Evolutionary conservation across 2,113 vertebrate genomes (phyloP).

Genomic region (Calonectris borealis): DNA sequence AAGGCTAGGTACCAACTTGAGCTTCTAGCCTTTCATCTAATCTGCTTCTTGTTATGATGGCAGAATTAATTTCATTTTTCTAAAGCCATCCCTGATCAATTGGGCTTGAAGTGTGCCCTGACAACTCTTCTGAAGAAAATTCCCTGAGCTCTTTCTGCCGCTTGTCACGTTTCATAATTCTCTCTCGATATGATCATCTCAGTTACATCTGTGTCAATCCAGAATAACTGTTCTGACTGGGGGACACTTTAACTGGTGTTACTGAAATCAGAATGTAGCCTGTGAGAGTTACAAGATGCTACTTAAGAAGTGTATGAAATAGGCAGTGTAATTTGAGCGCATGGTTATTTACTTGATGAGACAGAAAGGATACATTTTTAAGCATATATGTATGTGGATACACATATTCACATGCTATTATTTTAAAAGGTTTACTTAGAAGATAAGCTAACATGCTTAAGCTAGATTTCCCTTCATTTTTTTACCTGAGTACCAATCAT

Average conservation of each 20-base stretch:
- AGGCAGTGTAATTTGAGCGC: background rate
- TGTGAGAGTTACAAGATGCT: background rate
- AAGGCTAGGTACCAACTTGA: background rate
- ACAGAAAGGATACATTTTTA: background rate
- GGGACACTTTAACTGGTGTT: background rate
- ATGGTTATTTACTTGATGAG: background rate
- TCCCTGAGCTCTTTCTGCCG: background rate
- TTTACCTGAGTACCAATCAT: background rate
- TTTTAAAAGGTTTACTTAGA: background rate
- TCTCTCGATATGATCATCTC: background rate
- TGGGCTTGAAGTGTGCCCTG: background rate
- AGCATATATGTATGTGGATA: background rate
- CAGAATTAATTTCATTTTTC: slow-evolving; percentile 39
- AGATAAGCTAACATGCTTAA: background rate
- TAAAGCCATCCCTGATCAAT: background rate
- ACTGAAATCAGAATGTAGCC: background rate
- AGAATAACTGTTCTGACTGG: background rate
- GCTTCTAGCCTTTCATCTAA: background rate
- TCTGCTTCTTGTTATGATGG: background rate
- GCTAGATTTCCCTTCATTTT: background rate
- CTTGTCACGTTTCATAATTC: slow-evolving; percentile 3
- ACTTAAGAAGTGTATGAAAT: background rate
- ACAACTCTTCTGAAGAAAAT: background rate
- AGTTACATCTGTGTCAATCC: background rate
- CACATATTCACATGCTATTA: background rate